Conservation (phyloP, 1,140 invertebrate species). For the Papilio polyxenes region DNA sequence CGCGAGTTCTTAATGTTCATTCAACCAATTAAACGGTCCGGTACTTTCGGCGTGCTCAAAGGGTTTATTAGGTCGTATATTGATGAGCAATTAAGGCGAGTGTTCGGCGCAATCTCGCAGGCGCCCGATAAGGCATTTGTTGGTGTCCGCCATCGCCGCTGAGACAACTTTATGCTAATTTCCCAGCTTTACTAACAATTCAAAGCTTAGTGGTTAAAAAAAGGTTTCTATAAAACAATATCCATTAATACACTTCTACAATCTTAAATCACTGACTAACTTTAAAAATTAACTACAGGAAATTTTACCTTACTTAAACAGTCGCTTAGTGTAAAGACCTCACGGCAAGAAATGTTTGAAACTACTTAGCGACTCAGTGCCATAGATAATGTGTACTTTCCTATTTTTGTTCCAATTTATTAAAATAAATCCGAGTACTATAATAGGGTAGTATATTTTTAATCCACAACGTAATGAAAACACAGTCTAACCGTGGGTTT, state of each 20-base stretch:
- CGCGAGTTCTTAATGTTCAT: conserved; percentile 8
- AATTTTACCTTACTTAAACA: background rate
- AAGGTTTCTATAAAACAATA: conserved; percentile 20
- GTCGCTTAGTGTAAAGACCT: too few species aligned
- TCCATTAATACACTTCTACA: background rate
- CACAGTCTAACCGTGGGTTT: too few species aligned
- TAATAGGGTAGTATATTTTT: too few species aligned
- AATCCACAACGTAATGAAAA: too few species aligned
- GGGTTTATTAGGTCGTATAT: conserved; percentile 71
- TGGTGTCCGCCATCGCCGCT: conserved; percentile 53
- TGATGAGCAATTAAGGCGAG: conserved; percentile 74
- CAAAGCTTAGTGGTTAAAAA: background rate
- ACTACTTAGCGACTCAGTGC: too few species aligned
- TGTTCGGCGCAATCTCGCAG: conserved; percentile 63
- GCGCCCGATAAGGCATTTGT: conserved; percentile 69
- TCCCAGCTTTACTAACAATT: conserved; percentile 30
- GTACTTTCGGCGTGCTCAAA: conserved; percentile 51
- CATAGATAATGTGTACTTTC: too few species aligned
- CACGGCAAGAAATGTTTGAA: too few species aligned
- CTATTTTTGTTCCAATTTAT: too few species aligned
- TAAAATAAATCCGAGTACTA: too few species aligned
- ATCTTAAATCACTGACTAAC: too few species aligned
- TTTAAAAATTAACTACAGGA: too few species aligned
- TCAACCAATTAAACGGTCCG: background rate
- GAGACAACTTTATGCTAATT: conserved; percentile 69